Base-by-base conservation (phyloP, 2,113 vertebrate genomes). In the Seriola quinqueradiata region DNA sequence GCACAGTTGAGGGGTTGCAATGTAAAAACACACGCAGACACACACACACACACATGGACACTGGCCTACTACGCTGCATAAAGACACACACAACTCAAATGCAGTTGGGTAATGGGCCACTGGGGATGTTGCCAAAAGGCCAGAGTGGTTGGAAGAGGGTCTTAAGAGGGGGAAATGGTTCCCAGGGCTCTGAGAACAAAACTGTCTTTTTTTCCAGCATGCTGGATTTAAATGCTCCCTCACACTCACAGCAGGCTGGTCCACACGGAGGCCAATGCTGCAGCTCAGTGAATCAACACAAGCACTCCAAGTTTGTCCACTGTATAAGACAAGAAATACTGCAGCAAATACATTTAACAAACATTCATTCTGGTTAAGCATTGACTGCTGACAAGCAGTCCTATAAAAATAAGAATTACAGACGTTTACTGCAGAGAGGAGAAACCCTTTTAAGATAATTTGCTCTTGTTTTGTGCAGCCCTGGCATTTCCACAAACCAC, bases 101-200 rank as follows among this genome's bases (percentile, higher is more conserved):
- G 19, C 63, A 70, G 60, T 84, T 79, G 75, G 79, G 79, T 64
- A 87, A 90, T 57, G 65, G 83, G 81, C 75, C 81, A 46, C 64
- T 64, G 8, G 89, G 25, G 86, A 85, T 3, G 19, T 28, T 92
- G 94, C 91, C 93, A 94, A 89, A 83, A 92, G 83, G 69, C 74
- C 84, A 82, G 75, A 89, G 83, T 85, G 88, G 85, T 79, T 90
- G 83, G 81, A 87, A 74, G 57, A 75, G 72, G 72, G 82, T 82
- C 76, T 86, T 44, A 57, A 83, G 82, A 68, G 69, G 73, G 80
- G 65, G 71, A 40, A 46, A 70, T 19, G 46, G 87, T 94, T 95
- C 94, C 92, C 94, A 95, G 91, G 91, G 75, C 72, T 81, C 79
- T 52, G 46, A 88, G 82, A 92, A 91, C 87, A 93, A 92, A 84